phyloP scores from a whole-genome alignment of 64 coral and sea anemone species.

The Stichodactyla mertensii region DNA sequence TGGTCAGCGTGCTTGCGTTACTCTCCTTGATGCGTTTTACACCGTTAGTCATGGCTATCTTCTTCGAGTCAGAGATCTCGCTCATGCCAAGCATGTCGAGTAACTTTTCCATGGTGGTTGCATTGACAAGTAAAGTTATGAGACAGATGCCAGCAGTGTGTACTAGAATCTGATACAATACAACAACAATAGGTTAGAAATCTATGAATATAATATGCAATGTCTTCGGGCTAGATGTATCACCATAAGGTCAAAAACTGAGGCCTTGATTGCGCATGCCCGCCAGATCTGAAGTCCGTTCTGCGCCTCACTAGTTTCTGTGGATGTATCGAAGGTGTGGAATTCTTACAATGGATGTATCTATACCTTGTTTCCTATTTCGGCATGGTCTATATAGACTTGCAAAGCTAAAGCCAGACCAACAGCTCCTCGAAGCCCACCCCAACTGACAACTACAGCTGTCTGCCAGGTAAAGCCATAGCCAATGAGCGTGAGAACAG shows the following conservation, averaged over 20 bases:
- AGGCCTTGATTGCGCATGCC: no score
- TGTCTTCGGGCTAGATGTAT: no score
- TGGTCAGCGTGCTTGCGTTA: slow-evolving; percentile 81
- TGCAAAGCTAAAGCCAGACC: slow-evolving; percentile 90
- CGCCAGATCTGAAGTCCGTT: no score
- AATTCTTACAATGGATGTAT: no score
- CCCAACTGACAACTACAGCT: slow-evolving; percentile 87
- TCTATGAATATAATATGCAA: background rate
- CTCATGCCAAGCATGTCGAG: slow-evolving; percentile 95
- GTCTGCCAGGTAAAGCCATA: slow-evolving; percentile 97
- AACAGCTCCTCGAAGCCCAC: slow-evolving; percentile 85
- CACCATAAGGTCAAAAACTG: no score
- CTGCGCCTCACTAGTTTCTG: no score
- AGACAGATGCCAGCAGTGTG: slow-evolving; percentile 97
- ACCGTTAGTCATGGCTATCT: slow-evolving; percentile 92
- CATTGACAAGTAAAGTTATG: slow-evolving; percentile 84
- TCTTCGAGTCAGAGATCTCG: slow-evolving; percentile 97
- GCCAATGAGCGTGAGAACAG: slow-evolving; percentile 74
- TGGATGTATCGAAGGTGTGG: no score
- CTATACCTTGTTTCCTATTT: slow-evolving; percentile 83
- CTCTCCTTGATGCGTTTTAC: slow-evolving; percentile 82
- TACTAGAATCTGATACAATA: slow-evolving; percentile 60
- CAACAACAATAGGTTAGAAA: background rate
- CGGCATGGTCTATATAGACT: slow-evolving; percentile 81
- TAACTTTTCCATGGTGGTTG: slow-evolving; percentile 93